Base-by-base conservation (phyloP, 2,113 vertebrate species). In the Pandion haliaetus region DNA sequence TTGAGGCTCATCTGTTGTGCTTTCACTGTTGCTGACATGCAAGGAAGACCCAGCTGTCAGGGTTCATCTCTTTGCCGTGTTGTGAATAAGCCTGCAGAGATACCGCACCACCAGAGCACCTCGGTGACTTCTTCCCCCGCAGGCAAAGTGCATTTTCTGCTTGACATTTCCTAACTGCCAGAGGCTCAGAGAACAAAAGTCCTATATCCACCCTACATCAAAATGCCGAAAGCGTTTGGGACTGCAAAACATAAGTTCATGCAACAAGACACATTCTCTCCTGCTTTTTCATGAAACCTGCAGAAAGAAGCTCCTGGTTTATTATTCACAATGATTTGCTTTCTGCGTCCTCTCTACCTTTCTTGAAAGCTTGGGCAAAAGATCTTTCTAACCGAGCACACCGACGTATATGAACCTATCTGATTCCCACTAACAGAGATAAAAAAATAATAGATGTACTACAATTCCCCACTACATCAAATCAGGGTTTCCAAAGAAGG, bases 131-230 rank as follows among this genome's bases (percentile, higher is more conserved):
- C 71, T 82, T 79, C 44, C 76, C 96, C 96, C 55, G 74, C 55
- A 95, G 95, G 89, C 89, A 92, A 88, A 95, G 54, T 87, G 80
- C 86, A 92, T 94, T 97, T 97, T 97, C 96, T 96, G 95, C 97
- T 96, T 97, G 95, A 97, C 97, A 96, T 95, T 97, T 96, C 79
- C 66, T 23, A 50, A 81, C 34, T 73, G 95, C 93, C 91, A 94
- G 89, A 83, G 91, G 88, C 87, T 73, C 14, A 7, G 36, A 69
- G 78, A 92, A 90, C 76, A 82, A 95, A 91, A 88, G 49, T 72
- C 71, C 71, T 87, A 55, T 40, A 88, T 63, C 31, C 69, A 91
- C 14, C 40, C 73, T 42, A 62, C 54, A 86, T 57, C 42, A 54
- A 93, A 92, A 63, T 71, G 90, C 71, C 2, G 9, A 49, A 65